Evolutionary conservation across 2,113 vertebrate species (phyloP).

Genomic region (Mesocricetus auratus): DNA sequence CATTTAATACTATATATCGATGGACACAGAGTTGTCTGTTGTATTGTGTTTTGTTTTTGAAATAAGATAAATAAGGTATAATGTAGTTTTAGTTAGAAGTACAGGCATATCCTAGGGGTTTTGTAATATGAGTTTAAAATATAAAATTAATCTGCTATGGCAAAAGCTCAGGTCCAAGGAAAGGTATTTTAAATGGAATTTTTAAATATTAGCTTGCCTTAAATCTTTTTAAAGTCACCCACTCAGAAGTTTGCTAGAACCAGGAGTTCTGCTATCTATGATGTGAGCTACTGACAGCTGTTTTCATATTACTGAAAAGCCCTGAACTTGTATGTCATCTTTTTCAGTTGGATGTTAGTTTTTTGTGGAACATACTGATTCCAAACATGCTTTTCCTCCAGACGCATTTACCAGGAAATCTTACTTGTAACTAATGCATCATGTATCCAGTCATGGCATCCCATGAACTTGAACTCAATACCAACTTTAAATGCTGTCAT

Average conservation of each 20-base stretch:
- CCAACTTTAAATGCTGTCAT: background rate
- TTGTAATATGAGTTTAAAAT: slow-evolving; percentile 28
- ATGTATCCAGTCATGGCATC: background rate
- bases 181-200: background rate
- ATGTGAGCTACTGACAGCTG: background rate
- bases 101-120: background rate
- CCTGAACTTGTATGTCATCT: background rate
- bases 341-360: background rate
- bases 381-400: background rate
- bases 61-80: slow-evolving; percentile 16
- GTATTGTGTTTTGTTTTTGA: slow-evolving; percentile 29
- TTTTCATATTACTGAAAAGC: background rate
- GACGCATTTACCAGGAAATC: background rate
- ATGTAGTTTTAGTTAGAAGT: background rate
- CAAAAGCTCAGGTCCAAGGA: background rate
- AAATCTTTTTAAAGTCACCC: background rate
- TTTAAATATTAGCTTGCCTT: background rate
- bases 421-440: background rate
- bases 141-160: background rate
- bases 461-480: accelerated
- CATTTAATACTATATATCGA: background rate
- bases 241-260: background rate
- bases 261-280: no score
- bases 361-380: background rate
- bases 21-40: background rate